Evolutionary conservation across 2,797 vertebrate species (phyloP), one percentile per base, ranked within the genome.

Genomic region (Microchirus variegatus): DNA sequence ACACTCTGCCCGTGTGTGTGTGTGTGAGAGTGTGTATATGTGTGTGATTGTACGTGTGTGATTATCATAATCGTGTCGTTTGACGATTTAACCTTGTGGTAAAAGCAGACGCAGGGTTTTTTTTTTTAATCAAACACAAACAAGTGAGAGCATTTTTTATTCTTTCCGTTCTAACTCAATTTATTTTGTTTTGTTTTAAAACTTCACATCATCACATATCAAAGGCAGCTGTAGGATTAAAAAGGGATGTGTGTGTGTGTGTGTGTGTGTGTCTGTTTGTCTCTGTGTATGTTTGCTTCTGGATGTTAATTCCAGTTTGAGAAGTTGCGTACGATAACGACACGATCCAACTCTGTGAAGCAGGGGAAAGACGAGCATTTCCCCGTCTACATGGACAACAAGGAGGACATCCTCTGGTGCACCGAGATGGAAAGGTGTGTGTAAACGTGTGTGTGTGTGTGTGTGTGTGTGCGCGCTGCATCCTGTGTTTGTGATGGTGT

Each of bases 281-380:
- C 7, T 69, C 13, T 75, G 59, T 71, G 68, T 58, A 79, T 71
- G 83, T 72, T 67, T 83, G 80, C 77, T 54, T 85, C 66, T 86
- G 80, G 85, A 83, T 87, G 81, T 37, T 79, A 75, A 82, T 87
- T 94, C 75, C 89, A 96, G 95, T 94, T 97, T 92, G 94, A 94
- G 89, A 96, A 96, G 91, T 91, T 96, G 86, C 93, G 95, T 84
- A 97, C 95, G 87, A 96, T 96, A 90, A 96, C 95, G 64, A 96
- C 95, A 81, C 95, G 95, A 82, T 96, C 94, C 86, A 96, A 96
- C 93, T 96, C 96, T 74, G 95, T 96, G 91, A 95, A 93, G 91
- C 95, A 96, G 89, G 96, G 95, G 84, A 96, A 95, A 91, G 94
- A 94, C 59, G 94, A 95, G 85, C 94, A 94, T 90, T 94, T 94